Percentiles rank a stretch among this genome's conserved stretches.
Conservation (phyloP, 1,140 invertebrate genomes). For the Eumaeus atala region DNA sequence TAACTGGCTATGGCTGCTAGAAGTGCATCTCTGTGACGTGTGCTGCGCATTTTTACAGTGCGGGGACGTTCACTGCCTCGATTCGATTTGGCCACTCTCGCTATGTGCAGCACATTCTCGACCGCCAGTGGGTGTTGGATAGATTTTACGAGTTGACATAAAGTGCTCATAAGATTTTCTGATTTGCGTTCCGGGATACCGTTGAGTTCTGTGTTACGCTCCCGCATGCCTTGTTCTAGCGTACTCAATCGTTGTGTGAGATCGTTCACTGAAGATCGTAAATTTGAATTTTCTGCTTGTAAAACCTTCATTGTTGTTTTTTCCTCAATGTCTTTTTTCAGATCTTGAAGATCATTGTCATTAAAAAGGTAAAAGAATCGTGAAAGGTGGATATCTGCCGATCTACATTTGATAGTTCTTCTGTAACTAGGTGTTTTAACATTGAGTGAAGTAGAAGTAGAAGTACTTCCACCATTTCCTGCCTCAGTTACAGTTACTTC, state of each 20-base stretch:
- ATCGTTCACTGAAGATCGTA: conserved; percentile 15
- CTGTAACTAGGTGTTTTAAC: conserved; percentile 7
- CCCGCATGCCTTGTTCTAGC: conserved; percentile 20
- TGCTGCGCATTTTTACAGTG: too few species aligned
- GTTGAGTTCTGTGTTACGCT: conserved; percentile 23
- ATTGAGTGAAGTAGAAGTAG: too few species aligned
- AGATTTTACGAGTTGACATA: too few species aligned
- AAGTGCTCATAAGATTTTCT: too few species aligned
- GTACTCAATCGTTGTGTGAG: conserved; percentile 14
- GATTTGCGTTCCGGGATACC: conserved; percentile 21
- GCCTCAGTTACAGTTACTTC: neutral
- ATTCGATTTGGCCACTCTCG: too few species aligned
- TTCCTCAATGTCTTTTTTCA: conserved; percentile 12
- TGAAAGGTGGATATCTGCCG: conserved; percentile 16
- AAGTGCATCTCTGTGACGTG: too few species aligned
- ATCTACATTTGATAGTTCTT: conserved; percentile 14
- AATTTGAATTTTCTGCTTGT: conserved; percentile 14
- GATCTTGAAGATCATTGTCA: conserved; percentile 18
- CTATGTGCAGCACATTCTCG: too few species aligned
- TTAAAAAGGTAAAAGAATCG: conserved; percentile 21
- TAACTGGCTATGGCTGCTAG: too few species aligned
- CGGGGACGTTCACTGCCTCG: too few species aligned
- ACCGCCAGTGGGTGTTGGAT: too few species aligned
- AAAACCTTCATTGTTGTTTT: conserved; percentile 13
- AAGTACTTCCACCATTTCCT: neutral